Evolutionary conservation across 2,113 vertebrate genomes (phyloP).

Genomic region (Poecile atricapillus): DNA sequence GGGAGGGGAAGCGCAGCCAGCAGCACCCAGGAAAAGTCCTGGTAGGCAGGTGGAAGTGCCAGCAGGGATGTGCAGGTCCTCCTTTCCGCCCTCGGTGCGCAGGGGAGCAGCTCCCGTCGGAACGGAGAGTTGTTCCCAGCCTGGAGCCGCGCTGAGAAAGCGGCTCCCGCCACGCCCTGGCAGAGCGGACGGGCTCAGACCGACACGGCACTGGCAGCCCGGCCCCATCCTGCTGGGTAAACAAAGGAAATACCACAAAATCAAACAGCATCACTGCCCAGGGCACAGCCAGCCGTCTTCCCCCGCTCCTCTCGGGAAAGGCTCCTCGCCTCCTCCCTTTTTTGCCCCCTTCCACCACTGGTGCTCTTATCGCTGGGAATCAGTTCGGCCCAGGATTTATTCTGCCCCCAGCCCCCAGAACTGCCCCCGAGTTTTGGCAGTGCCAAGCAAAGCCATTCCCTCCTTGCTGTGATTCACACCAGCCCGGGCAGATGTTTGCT

Average conservation of each 20-base stretch:
- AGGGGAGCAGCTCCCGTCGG: rapidly evolving
- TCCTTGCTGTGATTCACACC: too few species aligned
- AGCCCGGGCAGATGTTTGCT: background rate
- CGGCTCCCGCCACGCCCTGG: background rate
- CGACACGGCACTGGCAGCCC: background rate
- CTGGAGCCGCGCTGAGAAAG: background rate
- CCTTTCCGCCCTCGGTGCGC: rapidly evolving
- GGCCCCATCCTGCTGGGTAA: background rate
- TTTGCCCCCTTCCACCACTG: background rate
- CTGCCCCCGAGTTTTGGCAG: background rate
- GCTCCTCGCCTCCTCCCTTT: background rate
- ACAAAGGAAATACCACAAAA: background rate
- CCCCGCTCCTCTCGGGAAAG: background rate
- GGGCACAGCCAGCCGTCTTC: background rate
- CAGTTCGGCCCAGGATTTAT: background rate
- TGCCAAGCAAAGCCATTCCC: rapidly evolving
- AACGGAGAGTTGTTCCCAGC: background rate
- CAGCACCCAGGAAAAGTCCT: rapidly evolving
- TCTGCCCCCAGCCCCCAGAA: background rate
- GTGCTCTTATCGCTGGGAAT: background rate
- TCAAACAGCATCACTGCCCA: background rate
- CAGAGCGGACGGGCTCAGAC: background rate
- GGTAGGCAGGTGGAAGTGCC: background rate
- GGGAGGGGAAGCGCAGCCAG: background rate
- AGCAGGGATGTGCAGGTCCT: rapidly evolving